These are phyloP conservation scores for Tetrapedia diversipes DNA, from an alignment of 2,888 invertebrate genomes.

Conservation along the genomic window DNA sequence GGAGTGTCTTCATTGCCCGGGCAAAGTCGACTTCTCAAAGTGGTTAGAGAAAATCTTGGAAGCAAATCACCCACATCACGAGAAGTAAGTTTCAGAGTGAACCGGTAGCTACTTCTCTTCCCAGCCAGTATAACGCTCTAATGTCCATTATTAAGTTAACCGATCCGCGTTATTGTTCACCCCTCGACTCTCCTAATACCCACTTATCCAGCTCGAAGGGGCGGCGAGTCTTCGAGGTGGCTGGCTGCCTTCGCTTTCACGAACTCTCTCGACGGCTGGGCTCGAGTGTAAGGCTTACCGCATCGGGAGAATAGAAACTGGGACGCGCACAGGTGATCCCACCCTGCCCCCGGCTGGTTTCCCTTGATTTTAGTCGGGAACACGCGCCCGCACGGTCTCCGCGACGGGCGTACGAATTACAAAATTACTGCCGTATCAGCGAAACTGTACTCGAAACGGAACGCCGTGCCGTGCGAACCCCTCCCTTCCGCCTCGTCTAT, in stretches of 20 bases:
- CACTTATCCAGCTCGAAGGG: constrained; percentile 69
- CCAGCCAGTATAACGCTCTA: constrained; percentile 64
- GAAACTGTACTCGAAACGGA: constrained; percentile 35
- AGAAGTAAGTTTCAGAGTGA: constrained; percentile 65
- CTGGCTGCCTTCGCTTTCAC: constrained; percentile 67
- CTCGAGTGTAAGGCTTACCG: constrained; percentile 60
- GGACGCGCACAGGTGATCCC: constrained; percentile 69
- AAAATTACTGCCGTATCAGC: constrained; percentile 60
- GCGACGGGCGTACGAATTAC: constrained; percentile 60
- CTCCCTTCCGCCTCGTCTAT: neutral
- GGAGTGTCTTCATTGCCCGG: constrained; percentile 49
- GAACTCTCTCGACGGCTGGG: constrained; percentile 59
- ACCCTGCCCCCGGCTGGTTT: constrained; percentile 66
- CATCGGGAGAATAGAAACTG: constrained; percentile 69
- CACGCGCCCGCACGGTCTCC: constrained; percentile 58
- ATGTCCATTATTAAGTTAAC: constrained; percentile 75
- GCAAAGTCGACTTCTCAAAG: constrained; percentile 65
- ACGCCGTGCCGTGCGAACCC: constrained; percentile 49
- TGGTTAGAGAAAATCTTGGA: constrained; percentile 69
- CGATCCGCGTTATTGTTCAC: constrained; percentile 73
- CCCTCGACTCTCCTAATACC: constrained; percentile 70
- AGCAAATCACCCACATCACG: constrained; percentile 71
- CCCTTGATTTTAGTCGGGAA: constrained; percentile 67
- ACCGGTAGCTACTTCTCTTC: constrained; percentile 48
- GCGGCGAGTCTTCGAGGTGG: constrained; percentile 59